phyloP scores from a whole-genome alignment of 2,888 invertebrate species.

The Euproctis similis region DNA sequence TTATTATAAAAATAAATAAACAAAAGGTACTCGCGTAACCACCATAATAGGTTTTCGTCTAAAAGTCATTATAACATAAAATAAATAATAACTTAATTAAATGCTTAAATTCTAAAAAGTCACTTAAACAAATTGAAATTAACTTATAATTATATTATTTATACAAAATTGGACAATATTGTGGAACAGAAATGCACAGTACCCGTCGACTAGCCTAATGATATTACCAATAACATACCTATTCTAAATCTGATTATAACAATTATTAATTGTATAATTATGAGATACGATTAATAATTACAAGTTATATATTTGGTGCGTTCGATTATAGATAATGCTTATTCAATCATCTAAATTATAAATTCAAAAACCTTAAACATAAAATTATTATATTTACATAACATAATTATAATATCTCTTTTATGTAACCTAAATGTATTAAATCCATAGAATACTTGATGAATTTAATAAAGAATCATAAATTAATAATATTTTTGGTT shows the following conservation, averaged over 20 bases:
- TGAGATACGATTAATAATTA: constrained; percentile 13
- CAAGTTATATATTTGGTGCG: constrained; percentile 43
- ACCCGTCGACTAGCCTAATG: constrained; percentile 71
- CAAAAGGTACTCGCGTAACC: constrained; percentile 74
- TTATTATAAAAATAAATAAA: constrained; percentile 39
- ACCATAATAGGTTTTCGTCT: constrained; percentile 43
- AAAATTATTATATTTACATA: constrained; percentile 11
- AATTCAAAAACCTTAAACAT: constrained; percentile 5
- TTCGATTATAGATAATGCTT: constrained; percentile 16
- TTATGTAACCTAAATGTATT: no score
- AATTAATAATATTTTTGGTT: constrained; percentile 23
- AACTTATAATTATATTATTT: constrained; percentile 38
- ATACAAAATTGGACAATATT: constrained; percentile 68
- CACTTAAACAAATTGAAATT: constrained; percentile 38
- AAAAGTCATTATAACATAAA: no score
- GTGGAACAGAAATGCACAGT: constrained; percentile 63
- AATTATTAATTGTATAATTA: constrained; percentile 25
- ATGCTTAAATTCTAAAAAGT: constrained; percentile 48
- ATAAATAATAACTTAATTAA: constrained; percentile 25
- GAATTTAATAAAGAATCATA: constrained; percentile 8
- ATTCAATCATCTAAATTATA: constrained; percentile 20
- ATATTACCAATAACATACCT: constrained; percentile 18
- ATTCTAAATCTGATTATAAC: constrained; percentile 15
- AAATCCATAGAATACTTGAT: no score
- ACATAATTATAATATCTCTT: constrained; percentile 30